Percentiles rank a stretch among this genome's conserved stretches.
These are phyloP conservation scores for Teleiodes luculella DNA, from an alignment of 2,888 invertebrate species.

Conservation along the genomic window DNA sequence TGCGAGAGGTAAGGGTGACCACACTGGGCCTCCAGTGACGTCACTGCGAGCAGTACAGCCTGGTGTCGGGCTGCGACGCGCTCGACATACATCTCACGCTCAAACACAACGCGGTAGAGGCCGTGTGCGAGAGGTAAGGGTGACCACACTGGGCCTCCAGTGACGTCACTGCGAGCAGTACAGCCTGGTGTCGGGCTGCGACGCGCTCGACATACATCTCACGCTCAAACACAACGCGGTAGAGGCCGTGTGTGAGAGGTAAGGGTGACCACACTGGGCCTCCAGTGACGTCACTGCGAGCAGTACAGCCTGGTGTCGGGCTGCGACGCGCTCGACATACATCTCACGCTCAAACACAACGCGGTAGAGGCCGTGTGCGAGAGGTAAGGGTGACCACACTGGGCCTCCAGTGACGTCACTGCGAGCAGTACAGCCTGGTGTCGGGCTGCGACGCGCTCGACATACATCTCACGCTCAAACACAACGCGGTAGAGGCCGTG, in stretches of 20 bases:
- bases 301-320: neutral
- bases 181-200: slow-evolving; percentile 88
- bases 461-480: slow-evolving; percentile 83
- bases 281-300: neutral
- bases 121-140: too few species aligned
- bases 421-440: slow-evolving; percentile 91
- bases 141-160: slow-evolving; percentile 83
- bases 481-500: slow-evolving; percentile 87
- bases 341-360: slow-evolving; percentile 85
- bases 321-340: too few species aligned
- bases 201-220: slow-evolving; percentile 91
- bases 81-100: too few species aligned
- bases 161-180: slow-evolving; percentile 89
- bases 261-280: neutral
- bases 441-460: slow-evolving; percentile 89
- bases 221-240: slow-evolving; percentile 86
- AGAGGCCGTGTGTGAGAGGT: slow-evolving; percentile 88
- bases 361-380: slow-evolving; percentile 91
- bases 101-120: too few species aligned
- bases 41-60: neutral
- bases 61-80: too few species aligned
- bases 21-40: neutral
- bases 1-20: slow-evolving; percentile 81
- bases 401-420: slow-evolving; percentile 83
- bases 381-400: slow-evolving; percentile 54